Base-by-base conservation (phyloP, 2,888 invertebrate genomes). In the Leptogaster cylindrica region DNA sequence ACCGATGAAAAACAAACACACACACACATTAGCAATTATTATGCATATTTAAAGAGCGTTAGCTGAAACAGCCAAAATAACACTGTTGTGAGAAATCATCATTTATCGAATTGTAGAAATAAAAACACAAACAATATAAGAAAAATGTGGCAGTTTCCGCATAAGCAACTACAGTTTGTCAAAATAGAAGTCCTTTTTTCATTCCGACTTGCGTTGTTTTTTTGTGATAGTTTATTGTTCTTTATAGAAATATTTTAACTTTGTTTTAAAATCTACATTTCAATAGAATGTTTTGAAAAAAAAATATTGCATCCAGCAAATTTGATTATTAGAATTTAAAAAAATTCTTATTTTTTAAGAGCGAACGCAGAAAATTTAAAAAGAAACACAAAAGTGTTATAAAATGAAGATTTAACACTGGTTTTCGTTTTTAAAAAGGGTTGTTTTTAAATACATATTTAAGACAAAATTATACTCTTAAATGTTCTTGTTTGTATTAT, bases 371-470 rank as follows among this genome's bases (percentile, higher is more conserved):
- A 36, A 31, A 52, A 31, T 12, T 55, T 55, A 39, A 55, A 14
- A 36, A 55, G 39, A 55, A 36, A 36, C 55, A 55, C 20, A 52
- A 25, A 33, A 55, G 33, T 33, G 36, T 55, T 55, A 36, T 55
- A 36, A 55, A 39, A 55, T 36, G 55, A 55, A 31, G 20, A 39
- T n/a, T n/a, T n/a, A n/a, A n/a, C n/a, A n/a, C n/a, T n/a, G n/a
- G n/a, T n/a, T n/a, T n/a, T n/a, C n/a, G n/a, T n/a, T n/a, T n/a
- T n/a, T n/a, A n/a, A n/a, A n/a, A n/a, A n/a, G n/a, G n/a, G n/a
- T n/a, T n/a, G n/a, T n/a, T n/a, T n/a, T n/a, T n/a, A n/a, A n/a
- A n/a, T n/a, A n/a, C n/a, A n/a, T n/a, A n/a, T n/a, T n/a, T n/a
- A n/a, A n/a, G n/a, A 46, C n/a, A 20, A 10, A 46, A 46, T 23